Base-by-base conservation (phyloP, 2,888 invertebrate species). In the Mamestra brassicae region DNA sequence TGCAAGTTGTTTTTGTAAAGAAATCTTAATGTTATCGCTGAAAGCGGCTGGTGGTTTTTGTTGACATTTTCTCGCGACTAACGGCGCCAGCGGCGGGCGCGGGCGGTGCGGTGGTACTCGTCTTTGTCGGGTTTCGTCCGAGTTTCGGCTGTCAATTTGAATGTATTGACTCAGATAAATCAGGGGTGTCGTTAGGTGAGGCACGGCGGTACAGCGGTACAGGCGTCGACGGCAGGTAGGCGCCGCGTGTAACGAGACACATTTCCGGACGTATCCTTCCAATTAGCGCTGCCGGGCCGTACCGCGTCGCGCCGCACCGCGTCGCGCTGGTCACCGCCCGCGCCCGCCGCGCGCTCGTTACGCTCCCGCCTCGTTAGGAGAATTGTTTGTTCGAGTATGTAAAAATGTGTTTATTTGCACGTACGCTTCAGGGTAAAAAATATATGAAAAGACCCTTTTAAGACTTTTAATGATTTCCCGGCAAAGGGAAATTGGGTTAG, bases 341-440 rank as follows among this genome's bases (percentile, higher is more conserved):
- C 81, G 74, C 80, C 81, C 83, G 85, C 76, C 74, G 76, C 91
- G 91, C 89, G 89, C 95, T 96, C 96, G 96, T 96, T 96, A 96
- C 94, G 92, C 91, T 92, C 93, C 93, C 94, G 94, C 93, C 95
- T 96, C 96, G 96, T 96, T 96, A 96, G 91, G 94, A 92, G 95
- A 95, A 96, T 96, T 96, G 96, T 96, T 96, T 96, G 96, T 95
- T 96, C 95, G 96, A 95, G 95, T 96, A 96, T 96, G 96, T 96
- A 96, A 96, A 96, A 96, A 96, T 96, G 96, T 96, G 96, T 96
- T 96, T 96, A 96, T 96, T 96, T 96, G 95, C 96, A 96, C 96
- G 96, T 96, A 95, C 95, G 96, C 96, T 94, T 91, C 93, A 87
- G 95, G 95, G 94, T 94, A 95, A 95, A 96, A 95, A 96, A 95